Evolutionary conservation across 1,140 invertebrate species (phyloP).

Genomic region (Holotrichia oblita): DNA sequence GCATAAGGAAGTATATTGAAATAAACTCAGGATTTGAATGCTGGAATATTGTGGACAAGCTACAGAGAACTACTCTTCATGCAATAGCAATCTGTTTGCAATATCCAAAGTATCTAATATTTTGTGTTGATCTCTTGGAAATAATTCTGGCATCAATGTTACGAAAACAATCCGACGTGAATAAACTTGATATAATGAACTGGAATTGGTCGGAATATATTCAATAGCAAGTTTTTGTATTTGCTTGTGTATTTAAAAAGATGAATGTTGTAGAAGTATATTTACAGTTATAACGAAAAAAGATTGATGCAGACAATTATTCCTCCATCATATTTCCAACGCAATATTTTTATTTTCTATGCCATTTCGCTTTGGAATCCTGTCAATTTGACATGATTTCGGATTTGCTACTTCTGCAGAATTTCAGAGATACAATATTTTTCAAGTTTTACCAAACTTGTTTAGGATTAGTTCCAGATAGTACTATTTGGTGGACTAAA

Average conservation of each 20-base stretch:
- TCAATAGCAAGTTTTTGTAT: background rate
- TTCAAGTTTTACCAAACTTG: background rate
- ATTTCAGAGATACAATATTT: background rate
- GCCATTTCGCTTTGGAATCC: background rate
- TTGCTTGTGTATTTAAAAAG: background rate
- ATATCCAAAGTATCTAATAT: background rate
- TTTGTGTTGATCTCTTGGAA: background rate
- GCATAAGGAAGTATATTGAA: too few relatives aligned
- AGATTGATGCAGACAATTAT: background rate
- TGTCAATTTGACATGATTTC: background rate
- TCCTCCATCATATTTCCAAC: background rate
- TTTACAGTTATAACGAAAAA: background rate
- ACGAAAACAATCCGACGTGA: too few relatives aligned
- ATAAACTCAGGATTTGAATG: too few relatives aligned
- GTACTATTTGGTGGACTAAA: background rate
- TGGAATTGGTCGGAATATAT: background rate
- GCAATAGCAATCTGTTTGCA: too few relatives aligned
- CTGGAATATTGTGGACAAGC: too few relatives aligned
- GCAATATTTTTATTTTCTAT: background rate
- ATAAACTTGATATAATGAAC: background rate
- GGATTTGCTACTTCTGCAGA: too few relatives aligned
- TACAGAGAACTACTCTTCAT: too few relatives aligned
- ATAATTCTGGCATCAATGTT: background rate
- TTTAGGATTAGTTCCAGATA: background rate
- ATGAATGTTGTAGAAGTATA: background rate